A percentile compares a stretch with the other conserved stretches of the same genome.
These are phyloP conservation scores for Temnothorax longispinosus DNA, from an alignment of 1,140 invertebrate genomes.

Conservation along the genomic window DNA sequence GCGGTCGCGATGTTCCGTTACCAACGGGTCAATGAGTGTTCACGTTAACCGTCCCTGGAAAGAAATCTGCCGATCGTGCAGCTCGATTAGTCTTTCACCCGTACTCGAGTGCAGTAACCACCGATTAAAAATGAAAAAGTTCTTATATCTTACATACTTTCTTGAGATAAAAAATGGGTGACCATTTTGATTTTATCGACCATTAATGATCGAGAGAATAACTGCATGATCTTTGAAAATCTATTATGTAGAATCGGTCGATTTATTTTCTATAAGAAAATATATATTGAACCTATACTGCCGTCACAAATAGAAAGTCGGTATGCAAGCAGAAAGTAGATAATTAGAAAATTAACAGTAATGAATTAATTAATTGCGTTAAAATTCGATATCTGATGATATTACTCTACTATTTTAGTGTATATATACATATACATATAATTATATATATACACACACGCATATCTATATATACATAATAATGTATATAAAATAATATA, in stretches of 20 bases:
- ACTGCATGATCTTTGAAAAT: neutral
- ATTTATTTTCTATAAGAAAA: neutral
- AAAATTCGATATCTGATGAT: too few species aligned
- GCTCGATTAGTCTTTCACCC: conserved; percentile 8
- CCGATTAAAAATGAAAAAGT: neutral
- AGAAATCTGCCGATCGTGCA: conserved; percentile 26
- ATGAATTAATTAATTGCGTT: too few species aligned
- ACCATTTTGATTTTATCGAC: neutral
- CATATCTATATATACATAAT: too few species aligned
- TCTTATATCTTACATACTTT: neutral
- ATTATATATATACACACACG: too few species aligned
- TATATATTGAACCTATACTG: neutral
- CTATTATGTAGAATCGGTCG: neutral
- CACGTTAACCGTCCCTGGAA: conserved; percentile 12
- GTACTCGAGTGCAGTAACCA: neutral
- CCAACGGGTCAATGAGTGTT: conserved; percentile 32
- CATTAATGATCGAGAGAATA: neutral
- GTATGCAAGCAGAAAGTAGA: too few species aligned
- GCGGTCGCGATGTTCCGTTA: conserved; percentile 15
- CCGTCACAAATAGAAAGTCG: too few species aligned
- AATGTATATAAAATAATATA: too few species aligned
- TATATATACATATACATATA: too few species aligned
- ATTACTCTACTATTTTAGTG: too few species aligned
- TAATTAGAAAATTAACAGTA: too few species aligned
- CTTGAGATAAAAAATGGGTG: neutral